Conservation (phyloP, 1,140 invertebrate genomes). For the Drosophila gunungcola region DNA sequence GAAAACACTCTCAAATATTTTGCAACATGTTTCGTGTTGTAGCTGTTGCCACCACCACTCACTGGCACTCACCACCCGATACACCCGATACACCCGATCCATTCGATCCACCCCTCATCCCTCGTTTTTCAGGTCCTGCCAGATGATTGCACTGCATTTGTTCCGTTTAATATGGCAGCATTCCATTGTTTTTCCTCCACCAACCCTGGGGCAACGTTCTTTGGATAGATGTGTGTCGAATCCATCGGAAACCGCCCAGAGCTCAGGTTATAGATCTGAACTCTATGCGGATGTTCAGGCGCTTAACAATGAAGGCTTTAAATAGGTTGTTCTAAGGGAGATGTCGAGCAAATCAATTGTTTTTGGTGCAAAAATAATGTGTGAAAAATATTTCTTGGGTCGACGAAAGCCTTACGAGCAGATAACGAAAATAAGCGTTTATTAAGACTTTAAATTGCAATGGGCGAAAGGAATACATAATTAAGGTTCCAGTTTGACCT, state of each 20-base stretch:
- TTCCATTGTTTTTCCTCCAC: conserved; percentile 50
- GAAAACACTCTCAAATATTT: conserved; percentile 57
- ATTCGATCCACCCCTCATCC: conserved; percentile 23
- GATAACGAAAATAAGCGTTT: too few species aligned
- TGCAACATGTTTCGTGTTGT: conserved; percentile 75
- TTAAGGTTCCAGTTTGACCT: too few species aligned
- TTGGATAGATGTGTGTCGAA: conserved; percentile 50
- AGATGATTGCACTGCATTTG: conserved; percentile 65
- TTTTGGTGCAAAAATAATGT: not conserved
- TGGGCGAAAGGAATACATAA: too few species aligned
- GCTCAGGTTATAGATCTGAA: conserved; percentile 22
- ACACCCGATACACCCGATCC: conserved; percentile 5
- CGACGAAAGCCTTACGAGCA: too few species aligned
- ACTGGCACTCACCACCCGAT: conserved; percentile 8
- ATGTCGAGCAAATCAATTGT: conserved; percentile 2
- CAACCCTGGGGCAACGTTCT: conserved; percentile 55
- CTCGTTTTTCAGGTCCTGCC: conserved; percentile 28
- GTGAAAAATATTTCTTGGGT: conserved; percentile 2
- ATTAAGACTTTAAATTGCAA: too few species aligned
- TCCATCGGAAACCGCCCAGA: conserved; percentile 33
- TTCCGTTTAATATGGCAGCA: conserved; percentile 70
- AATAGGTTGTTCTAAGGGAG: conserved; percentile 26
- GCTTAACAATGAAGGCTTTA: conserved; percentile 29
- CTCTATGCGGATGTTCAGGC: not conserved
- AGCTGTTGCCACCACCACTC: conserved; percentile 48